Percentiles rank a stretch among this genome's conserved stretches.
Evolutionary conservation across 2,113 vertebrate genomes (phyloP).

Genomic region (Bucco capensis): DNA sequence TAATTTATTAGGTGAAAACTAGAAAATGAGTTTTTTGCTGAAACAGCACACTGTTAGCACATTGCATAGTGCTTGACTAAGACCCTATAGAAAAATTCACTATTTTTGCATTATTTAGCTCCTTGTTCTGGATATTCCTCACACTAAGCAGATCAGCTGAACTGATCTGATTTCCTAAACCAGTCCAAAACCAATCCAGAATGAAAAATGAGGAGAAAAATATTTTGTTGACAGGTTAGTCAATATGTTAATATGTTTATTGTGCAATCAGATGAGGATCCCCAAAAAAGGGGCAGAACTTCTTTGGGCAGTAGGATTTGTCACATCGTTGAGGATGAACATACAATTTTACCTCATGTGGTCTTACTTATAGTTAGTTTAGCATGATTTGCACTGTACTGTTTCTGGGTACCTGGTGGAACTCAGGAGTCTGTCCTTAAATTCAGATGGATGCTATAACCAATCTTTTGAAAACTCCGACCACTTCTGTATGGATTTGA

Average conservation of each 20-base stretch:
- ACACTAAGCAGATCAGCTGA: background rate
- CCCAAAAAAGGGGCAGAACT: background rate
- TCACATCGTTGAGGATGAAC: background rate
- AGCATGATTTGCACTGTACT: background rate
- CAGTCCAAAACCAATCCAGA: background rate
- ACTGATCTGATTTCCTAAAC: background rate
- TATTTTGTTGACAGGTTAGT: background rate
- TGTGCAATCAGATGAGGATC: background rate
- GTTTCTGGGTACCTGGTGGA: background rate
- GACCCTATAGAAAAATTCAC: background rate
- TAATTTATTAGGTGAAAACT: background rate
- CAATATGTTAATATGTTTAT: background rate
- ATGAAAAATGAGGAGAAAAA: background rate
- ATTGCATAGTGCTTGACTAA: background rate
- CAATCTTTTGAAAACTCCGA: background rate
- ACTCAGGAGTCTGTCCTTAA: background rate
- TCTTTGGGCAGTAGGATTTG: background rate
- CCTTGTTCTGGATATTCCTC: background rate
- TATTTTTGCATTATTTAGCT: background rate
- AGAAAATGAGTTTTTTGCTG: background rate
- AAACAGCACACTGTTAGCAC: background rate
- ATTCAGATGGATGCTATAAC: background rate
- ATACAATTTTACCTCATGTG: background rate
- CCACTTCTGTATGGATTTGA: background rate
- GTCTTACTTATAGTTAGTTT: background rate